Conservation (phyloP, 2,797 vertebrate genomes). For the Falco rusticolus region DNA sequence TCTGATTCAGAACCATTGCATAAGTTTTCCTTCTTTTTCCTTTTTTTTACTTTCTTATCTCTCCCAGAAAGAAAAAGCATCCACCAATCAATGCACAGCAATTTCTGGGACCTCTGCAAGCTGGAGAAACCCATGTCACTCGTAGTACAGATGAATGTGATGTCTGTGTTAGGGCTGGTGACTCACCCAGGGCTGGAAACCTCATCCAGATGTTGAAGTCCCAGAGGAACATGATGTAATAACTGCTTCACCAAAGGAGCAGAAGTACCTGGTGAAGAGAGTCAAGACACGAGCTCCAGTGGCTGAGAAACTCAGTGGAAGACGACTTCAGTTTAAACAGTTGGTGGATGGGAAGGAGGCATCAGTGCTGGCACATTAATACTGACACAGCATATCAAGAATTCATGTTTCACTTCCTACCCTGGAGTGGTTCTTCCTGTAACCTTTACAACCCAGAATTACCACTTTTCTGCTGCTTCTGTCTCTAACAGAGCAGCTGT, state of each 20-base stretch:
- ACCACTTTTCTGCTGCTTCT: not conserved
- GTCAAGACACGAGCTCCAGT: not conserved
- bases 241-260: not conserved
- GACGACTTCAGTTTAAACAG: not conserved
- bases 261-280: not conserved
- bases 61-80: not conserved
- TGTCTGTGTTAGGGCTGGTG: not conserved
- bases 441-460: not conserved
- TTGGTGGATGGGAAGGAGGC: not conserved
- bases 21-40: not conserved
- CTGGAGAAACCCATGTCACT: not conserved
- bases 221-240: not conserved
- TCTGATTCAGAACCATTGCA: not conserved
- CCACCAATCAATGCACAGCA: not conserved
- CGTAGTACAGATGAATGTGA: not conserved
- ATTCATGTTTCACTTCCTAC: conserved; percentile 5
- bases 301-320: not conserved
- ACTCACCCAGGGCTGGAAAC: not conserved
- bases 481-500: not conserved
- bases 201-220: not conserved
- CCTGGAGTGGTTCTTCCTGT: not conserved
- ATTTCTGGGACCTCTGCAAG: not conserved
- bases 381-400: not conserved
- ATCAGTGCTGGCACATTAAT: not conserved
- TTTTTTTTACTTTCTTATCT: not conserved